Percentiles rank a stretch among this genome's conserved stretches.
Evolutionary conservation across 2,888 invertebrate genomes (phyloP).

Genomic region (Acleris laterana): DNA sequence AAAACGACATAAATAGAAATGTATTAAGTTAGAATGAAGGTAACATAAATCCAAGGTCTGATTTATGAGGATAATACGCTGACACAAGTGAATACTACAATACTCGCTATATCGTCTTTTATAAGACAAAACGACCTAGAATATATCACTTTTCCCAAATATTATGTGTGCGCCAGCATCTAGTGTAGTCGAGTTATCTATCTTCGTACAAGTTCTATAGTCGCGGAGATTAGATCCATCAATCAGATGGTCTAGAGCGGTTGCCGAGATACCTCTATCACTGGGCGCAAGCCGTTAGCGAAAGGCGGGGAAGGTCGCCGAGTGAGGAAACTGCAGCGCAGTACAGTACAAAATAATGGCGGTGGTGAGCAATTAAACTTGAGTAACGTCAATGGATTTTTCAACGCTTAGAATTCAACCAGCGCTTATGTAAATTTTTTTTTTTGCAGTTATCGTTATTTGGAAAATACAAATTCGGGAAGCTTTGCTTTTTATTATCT

Average conservation of each 20-base stretch:
- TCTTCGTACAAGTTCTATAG: slow-evolving; percentile 64
- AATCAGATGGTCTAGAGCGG: slow-evolving; percentile 65
- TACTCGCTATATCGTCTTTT: slow-evolving; percentile 16
- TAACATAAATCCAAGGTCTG: slow-evolving; percentile 6
- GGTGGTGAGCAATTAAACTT: too few relatives aligned
- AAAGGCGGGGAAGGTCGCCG: slow-evolving; percentile 35
- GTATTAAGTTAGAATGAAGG: not conserved
- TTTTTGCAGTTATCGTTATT: too few relatives aligned
- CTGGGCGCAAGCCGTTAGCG: slow-evolving; percentile 50
- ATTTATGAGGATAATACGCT: slow-evolving; percentile 9
- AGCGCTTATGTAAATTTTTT: too few relatives aligned
- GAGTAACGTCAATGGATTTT: too few relatives aligned
- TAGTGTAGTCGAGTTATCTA: slow-evolving; percentile 52
- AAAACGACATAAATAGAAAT: too few relatives aligned
- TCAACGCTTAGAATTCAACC: too few relatives aligned
- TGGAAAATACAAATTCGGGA: not conserved
- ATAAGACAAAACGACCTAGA: slow-evolving; percentile 25
- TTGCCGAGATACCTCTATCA: slow-evolving; percentile 57
- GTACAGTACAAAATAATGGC: not conserved
- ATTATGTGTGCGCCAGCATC: slow-evolving; percentile 49
- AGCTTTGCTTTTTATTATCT: not conserved
- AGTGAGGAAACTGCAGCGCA: not conserved
- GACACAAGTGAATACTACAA: slow-evolving; percentile 22
- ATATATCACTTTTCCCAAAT: slow-evolving; percentile 41
- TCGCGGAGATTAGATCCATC: slow-evolving; percentile 71